Evolutionary conservation across 2,888 invertebrate genomes (phyloP).

Genomic region (Taphrorychus bicolor): DNA sequence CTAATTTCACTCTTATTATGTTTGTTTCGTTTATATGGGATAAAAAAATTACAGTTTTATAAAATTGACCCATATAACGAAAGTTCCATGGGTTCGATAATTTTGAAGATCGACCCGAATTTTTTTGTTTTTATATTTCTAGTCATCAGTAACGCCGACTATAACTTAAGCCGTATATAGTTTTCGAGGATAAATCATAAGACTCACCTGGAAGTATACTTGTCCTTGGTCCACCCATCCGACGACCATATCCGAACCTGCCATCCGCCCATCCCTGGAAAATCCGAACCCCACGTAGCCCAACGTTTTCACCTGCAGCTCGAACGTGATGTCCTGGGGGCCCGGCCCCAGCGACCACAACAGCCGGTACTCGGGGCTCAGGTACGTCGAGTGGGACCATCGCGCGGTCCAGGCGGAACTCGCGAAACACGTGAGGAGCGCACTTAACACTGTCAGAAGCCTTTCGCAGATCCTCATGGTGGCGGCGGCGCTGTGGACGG

Average conservation of each 20-base stretch:
- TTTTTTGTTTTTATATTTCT: no score
- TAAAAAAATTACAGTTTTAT: no score
- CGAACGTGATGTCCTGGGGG: conserved; percentile 79
- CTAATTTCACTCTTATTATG: no score
- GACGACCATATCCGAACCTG: conserved; percentile 85
- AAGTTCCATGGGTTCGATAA: no score
- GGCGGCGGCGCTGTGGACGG: neutral
- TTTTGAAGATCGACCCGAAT: no score
- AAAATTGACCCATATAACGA: no score
- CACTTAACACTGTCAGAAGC: conserved; percentile 26
- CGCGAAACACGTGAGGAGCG: conserved; percentile 19
- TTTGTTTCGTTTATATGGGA: no score
- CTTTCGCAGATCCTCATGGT: conserved; percentile 26
- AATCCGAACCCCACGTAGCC: conserved; percentile 91
- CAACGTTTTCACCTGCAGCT: conserved; percentile 81
- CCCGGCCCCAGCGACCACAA: conserved; percentile 77
- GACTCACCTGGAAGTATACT: conserved; percentile 81
- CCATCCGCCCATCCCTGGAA: conserved; percentile 79
- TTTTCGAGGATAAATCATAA: neutral
- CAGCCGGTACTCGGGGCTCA: conserved; percentile 64
- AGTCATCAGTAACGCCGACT: no score
- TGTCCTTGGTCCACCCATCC: conserved; percentile 87
- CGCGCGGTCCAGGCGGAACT: conserved; percentile 55
- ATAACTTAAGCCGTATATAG: neutral
- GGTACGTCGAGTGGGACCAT: conserved; percentile 63